Conservation (phyloP, 2,797 vertebrate genomes). For the Leuciscus waleckii region DNA sequence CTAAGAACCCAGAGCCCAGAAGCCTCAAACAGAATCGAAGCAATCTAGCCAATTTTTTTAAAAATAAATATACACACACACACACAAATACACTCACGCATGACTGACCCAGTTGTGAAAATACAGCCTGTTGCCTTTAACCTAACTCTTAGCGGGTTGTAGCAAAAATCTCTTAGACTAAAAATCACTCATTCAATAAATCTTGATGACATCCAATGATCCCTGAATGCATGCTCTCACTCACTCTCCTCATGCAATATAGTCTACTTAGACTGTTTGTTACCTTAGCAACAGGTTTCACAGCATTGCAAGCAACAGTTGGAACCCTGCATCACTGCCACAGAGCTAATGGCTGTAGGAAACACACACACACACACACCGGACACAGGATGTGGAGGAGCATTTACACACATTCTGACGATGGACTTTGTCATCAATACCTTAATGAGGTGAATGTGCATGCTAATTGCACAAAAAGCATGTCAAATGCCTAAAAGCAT, state of each 20-base stretch:
- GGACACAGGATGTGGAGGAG: slow-evolving; percentile 43
- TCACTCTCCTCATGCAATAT: slow-evolving; percentile 20
- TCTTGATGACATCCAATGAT: slow-evolving; percentile 34
- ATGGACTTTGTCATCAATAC: not conserved
- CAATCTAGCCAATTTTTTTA: not conserved
- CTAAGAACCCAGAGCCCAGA: not conserved
- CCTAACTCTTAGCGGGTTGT: not conserved
- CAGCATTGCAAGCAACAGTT: slow-evolving; percentile 58
- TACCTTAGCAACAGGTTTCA: slow-evolving; percentile 72
- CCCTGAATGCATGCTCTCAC: slow-evolving; percentile 18
- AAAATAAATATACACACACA: too few species aligned
- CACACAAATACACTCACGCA: not conserved
- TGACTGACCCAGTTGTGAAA: not conserved
- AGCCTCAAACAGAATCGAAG: not conserved
- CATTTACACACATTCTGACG: slow-evolving; percentile 30
- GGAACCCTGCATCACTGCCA: slow-evolving; percentile 38
- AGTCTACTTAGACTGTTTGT: slow-evolving; percentile 63
- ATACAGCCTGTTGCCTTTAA: not conserved
- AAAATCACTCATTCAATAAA: slow-evolving; percentile 42
- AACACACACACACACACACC: slow-evolving; percentile 24
- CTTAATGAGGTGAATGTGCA: not conserved
- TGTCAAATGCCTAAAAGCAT: not conserved
- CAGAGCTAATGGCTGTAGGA: slow-evolving; percentile 42
- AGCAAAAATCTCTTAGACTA: slow-evolving; percentile 26
- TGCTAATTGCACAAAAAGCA: not conserved